Evolutionary conservation across 2,113 vertebrate genomes (phyloP).

Genomic region (Tachycineta bicolor): DNA sequence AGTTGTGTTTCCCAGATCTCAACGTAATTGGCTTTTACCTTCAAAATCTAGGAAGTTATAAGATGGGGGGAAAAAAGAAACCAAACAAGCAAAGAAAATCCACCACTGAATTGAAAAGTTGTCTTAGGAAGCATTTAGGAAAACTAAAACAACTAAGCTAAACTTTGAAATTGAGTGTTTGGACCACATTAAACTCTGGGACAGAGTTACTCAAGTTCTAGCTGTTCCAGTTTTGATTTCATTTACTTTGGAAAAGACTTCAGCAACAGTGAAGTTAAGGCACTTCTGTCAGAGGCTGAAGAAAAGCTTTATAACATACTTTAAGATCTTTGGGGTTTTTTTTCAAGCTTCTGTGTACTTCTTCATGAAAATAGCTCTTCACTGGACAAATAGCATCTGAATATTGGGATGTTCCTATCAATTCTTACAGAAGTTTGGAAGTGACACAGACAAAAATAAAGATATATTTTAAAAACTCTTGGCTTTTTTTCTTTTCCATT

Average conservation of each 20-base stretch:
- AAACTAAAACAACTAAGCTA: background rate
- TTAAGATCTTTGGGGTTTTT: background rate
- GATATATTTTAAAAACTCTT: background rate
- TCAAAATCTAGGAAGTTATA: background rate
- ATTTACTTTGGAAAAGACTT: constrained; percentile 37
- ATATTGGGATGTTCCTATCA: background rate
- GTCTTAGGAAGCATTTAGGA: background rate
- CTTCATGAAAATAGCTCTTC: background rate
- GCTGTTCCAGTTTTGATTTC: background rate
- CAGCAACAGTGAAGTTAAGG: background rate
- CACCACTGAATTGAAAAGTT: background rate
- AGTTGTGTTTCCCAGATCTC: background rate
- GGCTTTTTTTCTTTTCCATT: background rate
- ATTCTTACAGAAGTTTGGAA: background rate
- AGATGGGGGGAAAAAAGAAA: background rate
- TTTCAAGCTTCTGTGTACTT: background rate
- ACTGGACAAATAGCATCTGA: background rate
- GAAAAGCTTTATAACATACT: background rate
- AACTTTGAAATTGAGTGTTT: background rate
- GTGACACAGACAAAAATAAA: background rate
- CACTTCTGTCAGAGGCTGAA: background rate
- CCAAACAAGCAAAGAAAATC: background rate
- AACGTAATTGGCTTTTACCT: background rate
- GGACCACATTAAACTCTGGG: background rate
- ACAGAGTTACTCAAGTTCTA: background rate